A percentile compares a stretch with the other conserved stretches of the same genome.
Conservation (phyloP, 2,888 invertebrate species). For the Troilus luridus region DNA sequence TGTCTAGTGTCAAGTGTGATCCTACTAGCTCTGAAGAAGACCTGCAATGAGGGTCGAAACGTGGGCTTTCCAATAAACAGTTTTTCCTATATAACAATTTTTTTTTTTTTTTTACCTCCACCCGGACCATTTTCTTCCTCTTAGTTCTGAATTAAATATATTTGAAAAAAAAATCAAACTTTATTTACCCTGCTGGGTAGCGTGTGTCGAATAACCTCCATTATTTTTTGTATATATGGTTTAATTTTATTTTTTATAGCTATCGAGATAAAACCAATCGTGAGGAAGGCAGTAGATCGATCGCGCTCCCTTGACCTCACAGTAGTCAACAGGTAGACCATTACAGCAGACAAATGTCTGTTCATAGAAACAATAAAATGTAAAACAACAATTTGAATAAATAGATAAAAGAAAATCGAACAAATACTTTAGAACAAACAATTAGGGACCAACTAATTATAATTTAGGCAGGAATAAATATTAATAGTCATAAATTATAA, state of each 20-base stretch:
- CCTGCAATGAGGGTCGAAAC: no score
- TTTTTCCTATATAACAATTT: no score
- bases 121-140: no score
- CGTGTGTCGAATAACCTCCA: slow-evolving; percentile 79
- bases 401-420: no score
- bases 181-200: slow-evolving; percentile 52
- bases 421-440: no score
- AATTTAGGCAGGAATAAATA: no score
- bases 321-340: slow-evolving; percentile 83
- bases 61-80: no score
- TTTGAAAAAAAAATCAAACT: neutral
- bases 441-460: no score
- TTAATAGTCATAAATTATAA: no score
- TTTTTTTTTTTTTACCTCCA: no score
- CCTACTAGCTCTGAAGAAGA: no score
- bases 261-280: slow-evolving; percentile 91
- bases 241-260: slow-evolving; percentile 88
- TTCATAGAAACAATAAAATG: slow-evolving; percentile 50
- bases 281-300: slow-evolving; percentile 88
- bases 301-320: slow-evolving; percentile 88
- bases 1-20: no score
- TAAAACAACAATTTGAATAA: neutral
- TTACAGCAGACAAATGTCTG: slow-evolving; percentile 79
- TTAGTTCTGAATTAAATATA: neutral
- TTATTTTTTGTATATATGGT: slow-evolving; percentile 84